Evolutionary conservation across 2,113 vertebrate species (phyloP), one percentile per base, ranked within the genome.

Genomic region (Parus major): DNA sequence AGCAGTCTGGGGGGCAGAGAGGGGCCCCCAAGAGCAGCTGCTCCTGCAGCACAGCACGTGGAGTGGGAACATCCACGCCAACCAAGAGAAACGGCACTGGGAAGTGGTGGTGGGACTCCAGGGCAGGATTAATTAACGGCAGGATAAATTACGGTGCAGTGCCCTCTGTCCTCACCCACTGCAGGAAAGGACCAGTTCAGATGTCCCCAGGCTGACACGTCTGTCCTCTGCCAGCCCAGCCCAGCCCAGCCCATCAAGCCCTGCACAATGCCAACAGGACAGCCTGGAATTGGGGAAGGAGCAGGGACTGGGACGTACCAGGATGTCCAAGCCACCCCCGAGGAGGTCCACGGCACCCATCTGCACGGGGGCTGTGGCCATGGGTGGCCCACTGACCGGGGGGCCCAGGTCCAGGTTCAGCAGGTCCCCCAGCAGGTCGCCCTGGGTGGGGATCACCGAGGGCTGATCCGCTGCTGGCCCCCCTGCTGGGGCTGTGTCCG

Each of bases 261-360:
- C 76, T 29, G 70, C 63, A 36, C 0, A 0, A 31, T 10, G 46
- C 14, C 18, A 2, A 3, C 0, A 1, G 55, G 25, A 29, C 0
- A 63, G 20, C 9, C 12, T 0, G 21, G n/a, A 4, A 5, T 0
- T 0, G 0, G 7, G 15, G 50, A 33, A 24, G 57, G 47, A 64
- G 9, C 22, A 0, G 0, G 46, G 28, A 60, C 46, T 36, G 81
- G 5, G 16, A 96, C 96, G 1, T 98, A 99, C 99, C 99, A 99
- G 97, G 87, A 98, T 99, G 96, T 99, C 99, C 83, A 99, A 96
- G 80, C 99, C 99, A 1, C 99, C 98, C 8, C 99, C 99, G 1
- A 99, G 99, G 44, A 99, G 98, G 93, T 99, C 99, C 98, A 99
- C 98, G 0, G 98, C 98, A 0, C 98, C 99, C 98, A 99, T 98